phyloP scores from a whole-genome alignment of 2,888 invertebrate species.

The Dendrolimus houi region DNA sequence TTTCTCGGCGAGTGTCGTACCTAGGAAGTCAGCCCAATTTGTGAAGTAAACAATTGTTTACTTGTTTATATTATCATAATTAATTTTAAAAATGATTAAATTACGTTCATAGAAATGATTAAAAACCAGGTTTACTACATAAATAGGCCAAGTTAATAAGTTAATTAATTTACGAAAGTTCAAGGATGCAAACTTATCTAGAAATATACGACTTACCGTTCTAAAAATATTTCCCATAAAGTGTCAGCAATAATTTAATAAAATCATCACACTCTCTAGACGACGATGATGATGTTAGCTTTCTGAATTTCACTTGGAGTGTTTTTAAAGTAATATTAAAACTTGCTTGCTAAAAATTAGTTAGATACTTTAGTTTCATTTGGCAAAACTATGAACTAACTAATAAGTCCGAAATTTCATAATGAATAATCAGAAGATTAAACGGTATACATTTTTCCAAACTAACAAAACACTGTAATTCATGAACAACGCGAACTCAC shows the following conservation, averaged over 20 bases:
- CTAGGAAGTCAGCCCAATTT: no score
- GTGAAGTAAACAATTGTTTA: no score
- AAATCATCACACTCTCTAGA: conserved; percentile 1
- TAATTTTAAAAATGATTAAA: no score
- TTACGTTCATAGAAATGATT: no score
- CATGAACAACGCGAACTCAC: background rate
- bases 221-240: conserved; percentile 34
- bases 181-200: conserved; percentile 4
- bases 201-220: conserved; percentile 25
- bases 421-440: no score
- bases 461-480: background rate
- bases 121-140: no score
- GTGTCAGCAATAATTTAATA: conserved; percentile 10
- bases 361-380: background rate
- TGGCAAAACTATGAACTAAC: background rate
- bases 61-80: no score
- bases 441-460: background rate
- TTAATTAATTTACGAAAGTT: conserved; percentile 7
- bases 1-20: no score
- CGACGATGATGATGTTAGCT: background rate
- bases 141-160: conserved; percentile 3
- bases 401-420: no score
- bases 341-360: background rate
- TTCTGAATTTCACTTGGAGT: background rate
- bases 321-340: background rate